Conservation (phyloP, 2,888 invertebrate genomes). For the Nomada ferruginata region DNA sequence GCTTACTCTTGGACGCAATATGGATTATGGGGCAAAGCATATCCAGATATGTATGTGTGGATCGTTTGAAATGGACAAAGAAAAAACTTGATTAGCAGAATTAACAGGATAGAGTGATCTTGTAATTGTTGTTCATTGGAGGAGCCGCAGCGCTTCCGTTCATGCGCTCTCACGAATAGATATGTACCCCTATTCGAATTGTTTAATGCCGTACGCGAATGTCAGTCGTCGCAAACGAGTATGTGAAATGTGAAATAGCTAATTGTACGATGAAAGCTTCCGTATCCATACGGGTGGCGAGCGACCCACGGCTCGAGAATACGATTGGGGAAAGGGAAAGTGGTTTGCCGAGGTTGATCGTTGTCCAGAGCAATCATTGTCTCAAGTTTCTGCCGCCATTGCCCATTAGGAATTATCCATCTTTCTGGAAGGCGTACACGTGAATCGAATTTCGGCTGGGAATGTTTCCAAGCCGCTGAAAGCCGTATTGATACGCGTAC, state of each 20-base stretch:
- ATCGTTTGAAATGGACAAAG: not conserved
- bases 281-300: slow-evolving; percentile 15
- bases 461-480: not conserved
- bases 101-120: too few species aligned
- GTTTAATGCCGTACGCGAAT: not conserved
- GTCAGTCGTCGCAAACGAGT: too few species aligned
- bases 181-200: not conserved
- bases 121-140: too few species aligned
- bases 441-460: not conserved
- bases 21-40: too few species aligned
- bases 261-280: not conserved
- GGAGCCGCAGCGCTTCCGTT: too few species aligned
- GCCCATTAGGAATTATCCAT: slow-evolving; percentile 16
- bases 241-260: slow-evolving; percentile 2
- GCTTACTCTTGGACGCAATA: too few species aligned
- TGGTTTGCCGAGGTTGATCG: slow-evolving; percentile 58
- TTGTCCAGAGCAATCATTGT: slow-evolving; percentile 20
- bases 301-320: slow-evolving; percentile 36
- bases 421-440: not conserved
- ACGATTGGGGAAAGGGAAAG: slow-evolving; percentile 62
- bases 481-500: too few species aligned
- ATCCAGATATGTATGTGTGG: too few species aligned
- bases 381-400: slow-evolving; percentile 26
- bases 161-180: not conserved
- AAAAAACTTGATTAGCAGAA: too few species aligned